Evolutionary conservation across 2,888 invertebrate genomes (phyloP).

Genomic region (Microchrysa polita): DNA sequence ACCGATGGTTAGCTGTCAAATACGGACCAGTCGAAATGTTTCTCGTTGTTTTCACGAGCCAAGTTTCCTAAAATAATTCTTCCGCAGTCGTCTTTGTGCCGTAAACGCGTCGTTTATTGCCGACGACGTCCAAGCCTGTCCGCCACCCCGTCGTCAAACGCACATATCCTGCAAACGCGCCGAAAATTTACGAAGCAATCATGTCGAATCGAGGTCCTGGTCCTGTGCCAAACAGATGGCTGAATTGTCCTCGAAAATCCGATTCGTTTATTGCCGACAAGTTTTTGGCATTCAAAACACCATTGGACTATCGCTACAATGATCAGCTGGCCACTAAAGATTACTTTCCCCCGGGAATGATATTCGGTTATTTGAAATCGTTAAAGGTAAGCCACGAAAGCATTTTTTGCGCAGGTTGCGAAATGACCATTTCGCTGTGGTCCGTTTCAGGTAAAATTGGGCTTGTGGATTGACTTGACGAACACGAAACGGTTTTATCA

Average conservation of each 20-base stretch:
- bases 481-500: conserved; percentile 95
- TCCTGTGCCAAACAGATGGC: conserved; percentile 86
- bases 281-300: conserved; percentile 82
- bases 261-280: conserved; percentile 76
- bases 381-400: conserved; percentile 70
- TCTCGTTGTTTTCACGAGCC: too few species aligned
- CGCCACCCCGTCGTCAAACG: too few species aligned
- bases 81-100: background rate
- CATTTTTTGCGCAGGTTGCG: background rate
- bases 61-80: too few species aligned
- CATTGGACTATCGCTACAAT: conserved; percentile 83
- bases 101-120: background rate
- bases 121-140: background rate
- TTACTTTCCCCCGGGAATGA: conserved; percentile 88
- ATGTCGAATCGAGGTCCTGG: conserved; percentile 64
- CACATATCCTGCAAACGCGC: background rate
- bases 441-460: conserved; percentile 77
- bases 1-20: too few species aligned
- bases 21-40: too few species aligned
- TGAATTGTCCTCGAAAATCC: conserved; percentile 87
- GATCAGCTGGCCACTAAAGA: conserved; percentile 83
- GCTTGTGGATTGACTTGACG: conserved; percentile 96
- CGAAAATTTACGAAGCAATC: background rate
- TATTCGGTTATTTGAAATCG: conserved; percentile 81
- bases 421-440: background rate